A percentile compares a stretch with the other conserved stretches of the same genome.
Conservation (phyloP, 1,140 invertebrate species). For the Marisa cornuarietis region DNA sequence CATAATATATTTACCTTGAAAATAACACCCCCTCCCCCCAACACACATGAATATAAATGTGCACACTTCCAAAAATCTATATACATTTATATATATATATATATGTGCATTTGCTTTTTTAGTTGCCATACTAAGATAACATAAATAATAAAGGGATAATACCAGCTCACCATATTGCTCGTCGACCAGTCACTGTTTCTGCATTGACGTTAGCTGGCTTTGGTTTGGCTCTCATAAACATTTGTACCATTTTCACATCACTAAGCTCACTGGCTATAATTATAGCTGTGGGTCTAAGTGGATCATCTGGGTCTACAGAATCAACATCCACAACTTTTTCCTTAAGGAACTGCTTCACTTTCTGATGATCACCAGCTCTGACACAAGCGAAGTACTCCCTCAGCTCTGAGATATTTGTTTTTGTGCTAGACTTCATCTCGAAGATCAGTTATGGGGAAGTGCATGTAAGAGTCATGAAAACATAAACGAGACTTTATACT, state of each 20-base stretch:
- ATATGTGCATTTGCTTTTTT: not conserved
- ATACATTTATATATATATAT: not conserved
- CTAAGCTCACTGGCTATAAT: slow-evolving; percentile 47
- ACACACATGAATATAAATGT: not conserved
- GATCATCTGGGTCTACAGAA: slow-evolving; percentile 42
- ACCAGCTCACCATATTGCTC: slow-evolving; percentile 52
- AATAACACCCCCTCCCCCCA: too few species aligned
- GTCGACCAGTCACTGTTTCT: slow-evolving; percentile 45
- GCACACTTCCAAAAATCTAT: not conserved
- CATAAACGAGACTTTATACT: too few species aligned
- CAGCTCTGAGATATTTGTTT: too few species aligned
- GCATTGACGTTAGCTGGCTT: slow-evolving; percentile 51
- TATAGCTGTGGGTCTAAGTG: slow-evolving; percentile 43
- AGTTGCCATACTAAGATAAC: too few species aligned
- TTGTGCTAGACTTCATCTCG: too few species aligned
- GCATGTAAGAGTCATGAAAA: too few species aligned
- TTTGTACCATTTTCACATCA: slow-evolving; percentile 45
- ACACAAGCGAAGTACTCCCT: slow-evolving; percentile 28
- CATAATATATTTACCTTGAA: too few species aligned
- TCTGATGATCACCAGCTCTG: slow-evolving; percentile 29
- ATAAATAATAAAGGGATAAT: too few species aligned
- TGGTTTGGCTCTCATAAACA: slow-evolving; percentile 48
- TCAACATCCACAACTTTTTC: slow-evolving; percentile 42
- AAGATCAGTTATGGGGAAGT: too few species aligned
- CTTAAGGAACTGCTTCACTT: slow-evolving; percentile 34